Evolutionary conservation across 2,888 invertebrate species (phyloP).

Genomic region (Papilio demoleus): DNA sequence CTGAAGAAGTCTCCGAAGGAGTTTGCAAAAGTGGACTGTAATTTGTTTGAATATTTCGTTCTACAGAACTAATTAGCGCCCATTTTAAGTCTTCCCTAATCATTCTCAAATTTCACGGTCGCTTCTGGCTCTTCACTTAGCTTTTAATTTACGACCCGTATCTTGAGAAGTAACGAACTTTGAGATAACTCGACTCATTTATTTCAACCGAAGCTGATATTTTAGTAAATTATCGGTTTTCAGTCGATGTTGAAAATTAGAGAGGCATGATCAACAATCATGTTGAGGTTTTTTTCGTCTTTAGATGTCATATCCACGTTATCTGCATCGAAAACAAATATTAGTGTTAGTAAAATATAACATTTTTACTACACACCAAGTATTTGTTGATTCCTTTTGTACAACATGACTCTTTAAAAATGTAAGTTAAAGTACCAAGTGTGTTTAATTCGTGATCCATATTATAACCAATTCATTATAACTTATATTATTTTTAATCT

Average conservation of each 20-base stretch:
- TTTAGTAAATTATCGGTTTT: constrained; percentile 19
- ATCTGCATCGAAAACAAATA: too few species aligned
- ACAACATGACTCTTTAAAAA: too few species aligned
- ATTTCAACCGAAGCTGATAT: constrained; percentile 10
- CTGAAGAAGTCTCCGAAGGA: constrained; percentile 3
- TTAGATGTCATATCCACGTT: too few species aligned
- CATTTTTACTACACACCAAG: too few species aligned
- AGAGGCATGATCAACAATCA: not conserved
- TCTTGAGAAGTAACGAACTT: constrained; percentile 13
- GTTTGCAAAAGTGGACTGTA: constrained; percentile 16
- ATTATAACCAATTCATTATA: too few species aligned
- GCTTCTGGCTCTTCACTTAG: constrained; percentile 16
- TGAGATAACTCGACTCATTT: constrained; percentile 13
- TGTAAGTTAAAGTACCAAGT: too few species aligned
- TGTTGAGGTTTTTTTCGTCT: too few species aligned
- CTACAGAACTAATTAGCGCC: constrained; percentile 16
- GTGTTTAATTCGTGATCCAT: too few species aligned
- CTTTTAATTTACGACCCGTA: constrained; percentile 23
- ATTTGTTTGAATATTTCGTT: constrained; percentile 19
- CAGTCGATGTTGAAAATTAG: not conserved
- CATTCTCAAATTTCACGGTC: constrained; percentile 18
- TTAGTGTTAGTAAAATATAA: too few species aligned
- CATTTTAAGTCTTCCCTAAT: constrained; percentile 16
- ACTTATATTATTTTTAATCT: too few species aligned
- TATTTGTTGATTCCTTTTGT: too few species aligned